Conservation (phyloP, 2,888 invertebrate species). For the Oeneis ivallda region DNA sequence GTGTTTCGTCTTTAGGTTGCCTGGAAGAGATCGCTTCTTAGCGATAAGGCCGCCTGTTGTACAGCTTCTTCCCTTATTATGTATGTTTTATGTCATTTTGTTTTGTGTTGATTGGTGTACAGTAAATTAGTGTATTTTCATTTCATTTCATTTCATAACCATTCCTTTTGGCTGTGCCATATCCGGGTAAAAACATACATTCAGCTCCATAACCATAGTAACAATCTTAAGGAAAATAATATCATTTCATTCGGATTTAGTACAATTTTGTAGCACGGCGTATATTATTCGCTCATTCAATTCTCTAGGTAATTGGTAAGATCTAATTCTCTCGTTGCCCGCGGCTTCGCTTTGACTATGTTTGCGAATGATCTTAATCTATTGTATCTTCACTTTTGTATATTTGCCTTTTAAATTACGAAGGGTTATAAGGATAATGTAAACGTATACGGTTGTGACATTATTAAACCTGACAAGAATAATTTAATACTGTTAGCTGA, state of each 20-base stretch:
- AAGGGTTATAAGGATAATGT: no score
- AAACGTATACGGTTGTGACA: background rate
- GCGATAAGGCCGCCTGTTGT: no score
- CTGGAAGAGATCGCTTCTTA: no score
- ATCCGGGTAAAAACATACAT: background rate
- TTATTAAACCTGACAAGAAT: no score
- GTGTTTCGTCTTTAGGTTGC: no score
- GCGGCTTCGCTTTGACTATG: background rate
- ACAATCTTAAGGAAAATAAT: conserved; percentile 2
- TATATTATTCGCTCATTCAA: conserved; percentile 9
- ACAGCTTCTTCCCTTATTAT: no score
- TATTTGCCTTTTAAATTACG: background rate
- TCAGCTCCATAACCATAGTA: background rate
- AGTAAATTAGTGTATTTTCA: no score
- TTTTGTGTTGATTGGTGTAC: no score
- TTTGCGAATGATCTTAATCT: conserved; percentile 3
- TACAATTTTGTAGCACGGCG: background rate
- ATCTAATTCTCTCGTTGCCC: conserved; percentile 4
- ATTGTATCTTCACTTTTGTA: conserved; percentile 1
- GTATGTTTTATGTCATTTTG: no score
- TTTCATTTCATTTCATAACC: no score
- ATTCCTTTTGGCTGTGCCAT: no score
- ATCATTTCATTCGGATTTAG: background rate
- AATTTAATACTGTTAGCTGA: no score
- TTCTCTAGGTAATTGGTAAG: conserved; percentile 5